phyloP scores from a whole-genome alignment of 92 coral and sea anemone genomes.

The Siderastrea siderea region DNA sequence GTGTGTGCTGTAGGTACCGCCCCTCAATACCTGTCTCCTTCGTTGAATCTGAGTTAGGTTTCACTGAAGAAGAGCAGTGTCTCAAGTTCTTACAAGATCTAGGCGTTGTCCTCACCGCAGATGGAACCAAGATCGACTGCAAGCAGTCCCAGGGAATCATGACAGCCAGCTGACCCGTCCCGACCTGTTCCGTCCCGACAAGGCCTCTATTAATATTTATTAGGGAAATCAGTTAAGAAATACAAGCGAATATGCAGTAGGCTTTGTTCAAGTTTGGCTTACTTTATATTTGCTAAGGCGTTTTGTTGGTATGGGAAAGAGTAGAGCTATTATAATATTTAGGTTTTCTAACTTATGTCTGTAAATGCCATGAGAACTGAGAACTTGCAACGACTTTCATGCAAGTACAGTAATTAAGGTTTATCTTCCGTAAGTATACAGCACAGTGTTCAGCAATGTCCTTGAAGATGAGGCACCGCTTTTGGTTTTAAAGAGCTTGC shows the following conservation, averaged over 20 bases:
- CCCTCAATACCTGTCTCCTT: constrained; percentile 98
- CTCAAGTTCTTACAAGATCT: constrained; percentile 93
- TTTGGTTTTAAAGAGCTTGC: neutral
- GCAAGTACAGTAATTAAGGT: constrained; percentile 1
- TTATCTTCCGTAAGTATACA: constrained; percentile 34
- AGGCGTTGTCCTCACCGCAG: constrained; percentile 87
- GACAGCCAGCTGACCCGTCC: constrained; percentile 43
- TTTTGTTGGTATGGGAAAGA: constrained; percentile 31
- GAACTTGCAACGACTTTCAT: constrained; percentile 20
- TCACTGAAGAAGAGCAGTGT: constrained; percentile 93
- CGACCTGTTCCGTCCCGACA: constrained; percentile 30
- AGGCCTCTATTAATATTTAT: constrained; percentile 20
- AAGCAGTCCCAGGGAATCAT: constrained; percentile 90
- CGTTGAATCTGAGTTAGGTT: constrained; percentile 99
- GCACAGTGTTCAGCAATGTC: neutral
- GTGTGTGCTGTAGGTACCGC: constrained; percentile 88
- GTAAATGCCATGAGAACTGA: constrained; percentile 24
- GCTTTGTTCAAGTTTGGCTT: constrained; percentile 2
- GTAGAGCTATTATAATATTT: neutral
- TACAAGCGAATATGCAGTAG: constrained; percentile 42
- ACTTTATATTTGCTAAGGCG: constrained; percentile 46
- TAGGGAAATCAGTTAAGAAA: neutral
- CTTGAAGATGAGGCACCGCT: neutral
- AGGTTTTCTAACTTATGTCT: constrained; percentile 25
- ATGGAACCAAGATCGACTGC: constrained; percentile 95